Conservation (phyloP, 2,113 vertebrate genomes). For the Sciurus niger region DNA sequence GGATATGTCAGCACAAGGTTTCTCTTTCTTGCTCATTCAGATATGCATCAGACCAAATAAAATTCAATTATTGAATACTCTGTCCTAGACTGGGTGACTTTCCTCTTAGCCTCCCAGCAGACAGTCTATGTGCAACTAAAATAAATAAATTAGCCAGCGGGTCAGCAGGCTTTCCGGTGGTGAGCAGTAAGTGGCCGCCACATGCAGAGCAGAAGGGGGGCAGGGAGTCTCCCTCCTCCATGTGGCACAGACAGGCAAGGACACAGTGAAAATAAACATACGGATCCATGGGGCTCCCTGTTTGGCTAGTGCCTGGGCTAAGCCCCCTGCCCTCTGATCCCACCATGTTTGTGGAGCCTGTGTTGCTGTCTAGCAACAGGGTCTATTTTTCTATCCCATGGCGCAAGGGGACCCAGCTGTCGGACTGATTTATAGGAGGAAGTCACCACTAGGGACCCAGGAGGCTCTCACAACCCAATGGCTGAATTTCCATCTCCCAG, state of each 20-base stretch:
- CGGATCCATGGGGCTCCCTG: conserved; percentile 78
- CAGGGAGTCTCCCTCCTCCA: conserved; percentile 71
- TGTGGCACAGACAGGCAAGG: conserved; percentile 79
- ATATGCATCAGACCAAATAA: conserved; percentile 43
- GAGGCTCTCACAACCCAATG: conserved; percentile 78
- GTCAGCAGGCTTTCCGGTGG: conserved; percentile 32
- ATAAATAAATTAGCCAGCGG: conserved; percentile 73
- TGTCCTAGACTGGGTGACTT: neutral
- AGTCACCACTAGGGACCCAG: conserved; percentile 84
- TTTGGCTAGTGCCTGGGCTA: conserved; percentile 85
- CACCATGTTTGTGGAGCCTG: conserved; percentile 88
- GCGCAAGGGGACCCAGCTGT: conserved; percentile 87
- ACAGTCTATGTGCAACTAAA: conserved; percentile 19
- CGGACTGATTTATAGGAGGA: conserved; percentile 89
- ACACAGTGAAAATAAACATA: conserved; percentile 89
- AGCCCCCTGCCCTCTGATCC: conserved; percentile 88
- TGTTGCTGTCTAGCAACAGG: conserved; percentile 86
- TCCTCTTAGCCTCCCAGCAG: conserved; percentile 64
- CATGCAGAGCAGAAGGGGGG: conserved; percentile 27
- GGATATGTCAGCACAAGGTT: neutral
- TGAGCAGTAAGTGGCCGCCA: conserved; percentile 55
- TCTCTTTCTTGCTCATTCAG: conserved; percentile 60
- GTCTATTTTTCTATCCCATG: conserved; percentile 85
- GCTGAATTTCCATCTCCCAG: conserved; percentile 80
- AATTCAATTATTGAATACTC: neutral